These are phyloP conservation scores for Epirrita christyi DNA, from an alignment of 2,888 invertebrate genomes.

Conservation along the genomic window DNA sequence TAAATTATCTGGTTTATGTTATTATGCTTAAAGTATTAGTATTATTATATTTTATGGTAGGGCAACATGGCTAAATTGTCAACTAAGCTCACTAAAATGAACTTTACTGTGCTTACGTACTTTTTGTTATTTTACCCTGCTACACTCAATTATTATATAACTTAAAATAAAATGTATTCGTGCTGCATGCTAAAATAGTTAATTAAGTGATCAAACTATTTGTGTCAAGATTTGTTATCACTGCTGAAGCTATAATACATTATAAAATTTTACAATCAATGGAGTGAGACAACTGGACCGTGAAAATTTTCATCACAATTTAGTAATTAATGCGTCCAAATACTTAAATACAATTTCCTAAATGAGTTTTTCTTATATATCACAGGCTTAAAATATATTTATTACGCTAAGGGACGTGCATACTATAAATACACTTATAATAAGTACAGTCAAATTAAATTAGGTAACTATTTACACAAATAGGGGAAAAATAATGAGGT, in stretches of 20 bases:
- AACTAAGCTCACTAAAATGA: neutral
- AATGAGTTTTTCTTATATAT: constrained; percentile 78
- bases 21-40: neutral
- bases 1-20: constrained; percentile 2
- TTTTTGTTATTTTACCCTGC: constrained; percentile 3
- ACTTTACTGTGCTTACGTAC: constrained; percentile 3
- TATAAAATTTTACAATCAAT: constrained; percentile 18
- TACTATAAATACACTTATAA: constrained; percentile 79
- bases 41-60: constrained; percentile 13
- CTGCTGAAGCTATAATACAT: neutral
- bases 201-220: constrained; percentile 5
- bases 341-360: constrained; percentile 72
- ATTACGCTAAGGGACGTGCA: constrained; percentile 81
- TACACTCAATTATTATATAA: too few relatives aligned
- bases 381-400: constrained; percentile 83
- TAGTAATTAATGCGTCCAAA: constrained; percentile 58
- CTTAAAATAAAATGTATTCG: neutral
- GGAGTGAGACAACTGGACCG: constrained; percentile 25
- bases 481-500: constrained; percentile 84
- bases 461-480: constrained; percentile 84
- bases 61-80: constrained; percentile 8
- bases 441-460: constrained; percentile 75
- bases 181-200: constrained; percentile 6
- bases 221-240: neutral
- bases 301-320: constrained; percentile 37